Evolutionary conservation across 2,797 vertebrate genomes (phyloP), one percentile per base, ranked within the genome.

Genomic region (Hippoglossus hippoglossus): DNA sequence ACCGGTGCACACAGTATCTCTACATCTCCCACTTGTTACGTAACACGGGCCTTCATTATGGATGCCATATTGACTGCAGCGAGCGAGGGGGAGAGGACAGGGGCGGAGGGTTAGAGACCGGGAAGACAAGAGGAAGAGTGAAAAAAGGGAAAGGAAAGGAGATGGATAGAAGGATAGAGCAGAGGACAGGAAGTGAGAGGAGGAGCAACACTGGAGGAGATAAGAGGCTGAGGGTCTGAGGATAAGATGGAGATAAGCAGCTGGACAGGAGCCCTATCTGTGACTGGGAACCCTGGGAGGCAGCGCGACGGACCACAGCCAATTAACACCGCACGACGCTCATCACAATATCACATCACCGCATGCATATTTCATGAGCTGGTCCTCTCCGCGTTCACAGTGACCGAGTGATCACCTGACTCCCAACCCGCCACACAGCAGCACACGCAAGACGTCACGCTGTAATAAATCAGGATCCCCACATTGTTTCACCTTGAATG

Each of bases 401-500:
- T 39, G 69, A 53, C 67, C n/a, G 78, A 77, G 50, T 18, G 61
- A 79, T 50, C 55, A 57, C 71, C 65, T 69, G 74, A 13, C 36
- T 39, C 74, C 66, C 66, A 71, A 79, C 70, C 55, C 36, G 60
- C 58, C 71, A 39, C 46, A 78, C 73, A 72, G 62, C 52, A 67
- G 66, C 73, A 22, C 63, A 44, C 63, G 3, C 56, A 18, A 2
- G 7, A 58, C 61, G 46, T 34, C 41, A 2, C 0, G 6, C 71
- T 63, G 5, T 6, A 46, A 72, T 85, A 84, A 88, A 91, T 91
- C 81, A 87, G 70, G 39, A 63, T 58, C 63, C 70, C 51, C 78
- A 62, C 84, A 84, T 82, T 83, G 84, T 85, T 91, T 90, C 87
- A 91, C 83, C 86, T 88, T 88, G 83, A 81, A 79, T 67, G 74